A percentile compares a stretch with the other conserved stretches of the same genome.
Conservation (phyloP, 2,888 invertebrate species). For the Bugula neritina region DNA sequence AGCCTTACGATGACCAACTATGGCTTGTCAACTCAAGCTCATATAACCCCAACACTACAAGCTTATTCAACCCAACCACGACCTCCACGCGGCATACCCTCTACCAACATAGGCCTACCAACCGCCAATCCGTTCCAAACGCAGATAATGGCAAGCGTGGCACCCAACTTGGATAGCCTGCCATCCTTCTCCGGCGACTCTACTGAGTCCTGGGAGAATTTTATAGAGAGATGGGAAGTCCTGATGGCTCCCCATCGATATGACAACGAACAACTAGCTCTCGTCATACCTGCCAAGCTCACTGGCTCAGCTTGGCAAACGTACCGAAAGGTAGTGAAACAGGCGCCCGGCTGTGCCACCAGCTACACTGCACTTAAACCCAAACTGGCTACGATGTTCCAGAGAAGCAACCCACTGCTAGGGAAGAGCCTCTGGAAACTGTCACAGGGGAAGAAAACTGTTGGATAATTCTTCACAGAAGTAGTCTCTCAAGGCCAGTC, state of each 20-base stretch:
- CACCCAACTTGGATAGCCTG: no score
- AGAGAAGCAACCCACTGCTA: background rate
- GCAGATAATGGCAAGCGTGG: no score
- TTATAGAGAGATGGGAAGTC: background rate
- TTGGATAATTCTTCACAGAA: background rate
- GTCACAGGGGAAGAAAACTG: background rate
- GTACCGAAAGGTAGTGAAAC: background rate
- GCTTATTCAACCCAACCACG: no score
- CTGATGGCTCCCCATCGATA: background rate
- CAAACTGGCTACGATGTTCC: background rate
- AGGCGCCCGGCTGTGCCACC: background rate
- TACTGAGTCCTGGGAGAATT: background rate
- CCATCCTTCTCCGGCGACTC: no score
- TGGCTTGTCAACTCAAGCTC: no score
- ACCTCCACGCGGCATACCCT: no score
- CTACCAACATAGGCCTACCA: no score
- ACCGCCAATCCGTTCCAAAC: no score
- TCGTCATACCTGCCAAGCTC: background rate
- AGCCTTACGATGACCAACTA: no score
- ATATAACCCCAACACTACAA: no score
- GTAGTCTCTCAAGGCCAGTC: background rate
- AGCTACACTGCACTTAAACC: background rate
- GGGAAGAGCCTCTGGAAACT: background rate
- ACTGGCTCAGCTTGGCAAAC: background rate
- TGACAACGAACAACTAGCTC: background rate